phyloP scores from a whole-genome alignment of 2,797 vertebrate genomes.

The Remorina albescens region DNA sequence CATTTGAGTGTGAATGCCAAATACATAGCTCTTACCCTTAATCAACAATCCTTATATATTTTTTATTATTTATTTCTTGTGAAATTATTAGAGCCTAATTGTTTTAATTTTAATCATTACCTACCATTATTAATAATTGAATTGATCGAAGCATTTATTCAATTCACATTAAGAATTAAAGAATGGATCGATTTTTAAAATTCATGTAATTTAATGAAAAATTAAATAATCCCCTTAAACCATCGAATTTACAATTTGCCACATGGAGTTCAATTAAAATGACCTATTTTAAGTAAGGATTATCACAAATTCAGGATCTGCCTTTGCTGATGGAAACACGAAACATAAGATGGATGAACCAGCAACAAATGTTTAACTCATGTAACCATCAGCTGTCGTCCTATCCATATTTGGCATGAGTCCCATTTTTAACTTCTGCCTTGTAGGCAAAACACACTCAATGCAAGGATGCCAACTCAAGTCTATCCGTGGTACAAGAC shows the following conservation, averaged over 20 bases:
- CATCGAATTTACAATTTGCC: no score
- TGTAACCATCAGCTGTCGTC: constrained; percentile 50
- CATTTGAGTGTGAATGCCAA: constrained; percentile 60
- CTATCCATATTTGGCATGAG: constrained; percentile 46
- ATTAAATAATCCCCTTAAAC: no score
- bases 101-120: neutral
- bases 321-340: constrained; percentile 36
- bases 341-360: constrained; percentile 39
- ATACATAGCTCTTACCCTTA: constrained; percentile 45
- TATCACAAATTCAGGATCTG: constrained; percentile 23
- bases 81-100: neutral
- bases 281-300: constrained; percentile 13
- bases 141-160: no score
- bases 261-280: neutral
- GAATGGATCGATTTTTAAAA: no score
- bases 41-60: constrained; percentile 6
- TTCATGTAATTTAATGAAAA: no score
- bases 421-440: constrained; percentile 64
- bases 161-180: no score
- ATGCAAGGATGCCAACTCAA: constrained; percentile 13
- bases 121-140: no score
- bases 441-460: constrained; percentile 29
- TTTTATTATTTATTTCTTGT: constrained; percentile 1
- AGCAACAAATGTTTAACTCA: constrained; percentile 37
- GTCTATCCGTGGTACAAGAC: neutral